Conservation (phyloP, 2,797 vertebrate genomes). For the Syndactyla subalaris region DNA sequence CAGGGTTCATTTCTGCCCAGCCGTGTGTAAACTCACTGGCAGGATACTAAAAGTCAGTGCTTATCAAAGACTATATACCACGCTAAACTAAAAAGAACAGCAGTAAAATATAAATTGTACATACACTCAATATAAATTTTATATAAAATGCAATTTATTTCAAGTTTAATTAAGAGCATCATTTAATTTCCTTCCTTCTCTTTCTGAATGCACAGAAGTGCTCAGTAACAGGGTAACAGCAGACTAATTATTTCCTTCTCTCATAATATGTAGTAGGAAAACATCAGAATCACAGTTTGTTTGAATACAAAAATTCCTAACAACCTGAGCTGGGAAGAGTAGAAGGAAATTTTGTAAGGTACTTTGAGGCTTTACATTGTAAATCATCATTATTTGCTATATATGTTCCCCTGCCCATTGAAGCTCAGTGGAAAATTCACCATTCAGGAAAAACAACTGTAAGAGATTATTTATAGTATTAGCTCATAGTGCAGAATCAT, state of each 20-base stretch:
- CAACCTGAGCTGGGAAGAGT: background rate
- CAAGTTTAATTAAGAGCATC: background rate
- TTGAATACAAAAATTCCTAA: background rate
- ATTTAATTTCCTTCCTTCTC: background rate
- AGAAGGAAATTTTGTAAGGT: background rate
- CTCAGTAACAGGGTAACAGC: background rate
- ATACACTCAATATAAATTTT: background rate
- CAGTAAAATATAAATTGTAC: background rate
- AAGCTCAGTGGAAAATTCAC: constrained; percentile 20
- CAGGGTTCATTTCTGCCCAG: background rate
- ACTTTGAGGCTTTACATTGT: background rate
- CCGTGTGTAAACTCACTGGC: background rate
- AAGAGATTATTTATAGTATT: constrained; percentile 28
- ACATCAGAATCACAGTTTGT: background rate
- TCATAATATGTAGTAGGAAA: background rate
- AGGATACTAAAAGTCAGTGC: background rate
- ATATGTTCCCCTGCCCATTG: background rate
- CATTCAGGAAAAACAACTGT: background rate
- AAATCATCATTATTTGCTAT: background rate
- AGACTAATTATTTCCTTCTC: background rate
- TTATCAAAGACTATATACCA: background rate
- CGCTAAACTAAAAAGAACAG: background rate
- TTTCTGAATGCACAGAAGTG: background rate
- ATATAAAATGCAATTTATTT: background rate
- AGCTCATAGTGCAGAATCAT: constrained; percentile 4